A percentile compares a stretch with the other conserved stretches of the same genome.
Conservation (phyloP, 2,888 invertebrate genomes). For the Mycalesis mineus region DNA sequence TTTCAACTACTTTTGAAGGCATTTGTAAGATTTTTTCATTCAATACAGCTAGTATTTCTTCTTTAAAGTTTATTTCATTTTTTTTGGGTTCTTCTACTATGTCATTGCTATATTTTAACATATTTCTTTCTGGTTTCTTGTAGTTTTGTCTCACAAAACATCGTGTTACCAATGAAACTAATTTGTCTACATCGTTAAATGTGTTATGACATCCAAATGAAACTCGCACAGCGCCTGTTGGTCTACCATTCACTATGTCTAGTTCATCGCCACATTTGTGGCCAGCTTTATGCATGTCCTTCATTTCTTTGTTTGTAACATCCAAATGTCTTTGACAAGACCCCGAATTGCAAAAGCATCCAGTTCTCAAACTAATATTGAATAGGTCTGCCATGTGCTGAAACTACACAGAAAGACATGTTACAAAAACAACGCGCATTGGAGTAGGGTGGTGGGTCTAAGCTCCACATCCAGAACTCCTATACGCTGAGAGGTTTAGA, state of each 20-base stretch:
- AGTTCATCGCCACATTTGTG: conserved; percentile 94
- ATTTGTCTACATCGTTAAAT: conserved; percentile 81
- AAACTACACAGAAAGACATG: conserved; percentile 76
- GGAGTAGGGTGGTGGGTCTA: too few species aligned
- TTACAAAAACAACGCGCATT: too few species aligned
- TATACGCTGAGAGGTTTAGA: too few species aligned
- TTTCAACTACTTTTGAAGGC: conserved; percentile 22
- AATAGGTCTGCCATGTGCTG: conserved; percentile 92
- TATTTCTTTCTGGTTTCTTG: conserved; percentile 49
- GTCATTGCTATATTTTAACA: conserved; percentile 29
- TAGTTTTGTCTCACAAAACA: conserved; percentile 81
- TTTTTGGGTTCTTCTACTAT: conserved; percentile 3
- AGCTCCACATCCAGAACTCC: too few species aligned
- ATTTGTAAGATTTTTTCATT: conserved; percentile 13
- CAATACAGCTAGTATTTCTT: conserved; percentile 15
- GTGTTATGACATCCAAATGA: conserved; percentile 96
- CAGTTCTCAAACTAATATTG: conserved; percentile 91
- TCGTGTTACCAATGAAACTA: conserved; percentile 85
- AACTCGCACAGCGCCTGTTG: conserved; percentile 94
- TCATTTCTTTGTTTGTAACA: conserved; percentile 83
- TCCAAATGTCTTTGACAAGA: conserved; percentile 90
- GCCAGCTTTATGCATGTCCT: conserved; percentile 88
- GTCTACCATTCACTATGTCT: conserved; percentile 90
- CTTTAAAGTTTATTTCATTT: conserved; percentile 6
- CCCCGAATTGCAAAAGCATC: conserved; percentile 98